Conservation (phyloP, 2,888 invertebrate genomes). For the Melinaea menophilus region DNA sequence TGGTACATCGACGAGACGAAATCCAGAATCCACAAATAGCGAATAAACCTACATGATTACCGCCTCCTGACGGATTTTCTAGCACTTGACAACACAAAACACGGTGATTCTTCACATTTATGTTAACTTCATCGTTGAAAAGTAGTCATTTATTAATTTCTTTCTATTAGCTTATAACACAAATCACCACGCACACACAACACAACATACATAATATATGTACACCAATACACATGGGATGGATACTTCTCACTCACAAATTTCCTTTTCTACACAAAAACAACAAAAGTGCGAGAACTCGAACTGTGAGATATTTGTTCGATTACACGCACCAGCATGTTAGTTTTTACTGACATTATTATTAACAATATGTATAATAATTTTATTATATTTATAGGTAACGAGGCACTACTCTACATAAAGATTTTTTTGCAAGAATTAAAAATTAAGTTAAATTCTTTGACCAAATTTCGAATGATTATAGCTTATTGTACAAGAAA, state of each 20-base stretch:
- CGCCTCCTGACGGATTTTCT: conserved; percentile 76
- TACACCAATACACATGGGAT: conserved; percentile 59
- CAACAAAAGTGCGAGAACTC: conserved; percentile 44
- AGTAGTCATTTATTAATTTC: conserved; percentile 73
- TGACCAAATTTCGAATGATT: too few species aligned
- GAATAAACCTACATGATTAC: conserved; percentile 76
- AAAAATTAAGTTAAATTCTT: too few species aligned
- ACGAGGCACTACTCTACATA: too few species aligned
- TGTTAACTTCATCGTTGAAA: conserved; percentile 71
- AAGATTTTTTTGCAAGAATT: too few species aligned
- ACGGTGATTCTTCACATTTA: conserved; percentile 73
- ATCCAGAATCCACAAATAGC: conserved; percentile 77
- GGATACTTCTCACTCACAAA: conserved; percentile 44
- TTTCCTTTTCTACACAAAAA: conserved; percentile 46
- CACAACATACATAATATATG: conserved; percentile 66
- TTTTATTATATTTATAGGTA: too few species aligned
- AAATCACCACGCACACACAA: conserved; percentile 79
- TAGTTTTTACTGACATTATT: background rate
- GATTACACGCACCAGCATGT: conserved; percentile 34
- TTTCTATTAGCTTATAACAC: conserved; percentile 77
- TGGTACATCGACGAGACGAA: conserved; percentile 74
- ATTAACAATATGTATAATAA: too few species aligned
- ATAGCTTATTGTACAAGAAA: too few species aligned
- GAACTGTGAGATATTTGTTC: conserved; percentile 41
- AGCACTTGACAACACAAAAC: conserved; percentile 75